These are phyloP conservation scores for Pseudomyrmex gracilis DNA, from an alignment of 1,140 invertebrate genomes.

Conservation along the genomic window DNA sequence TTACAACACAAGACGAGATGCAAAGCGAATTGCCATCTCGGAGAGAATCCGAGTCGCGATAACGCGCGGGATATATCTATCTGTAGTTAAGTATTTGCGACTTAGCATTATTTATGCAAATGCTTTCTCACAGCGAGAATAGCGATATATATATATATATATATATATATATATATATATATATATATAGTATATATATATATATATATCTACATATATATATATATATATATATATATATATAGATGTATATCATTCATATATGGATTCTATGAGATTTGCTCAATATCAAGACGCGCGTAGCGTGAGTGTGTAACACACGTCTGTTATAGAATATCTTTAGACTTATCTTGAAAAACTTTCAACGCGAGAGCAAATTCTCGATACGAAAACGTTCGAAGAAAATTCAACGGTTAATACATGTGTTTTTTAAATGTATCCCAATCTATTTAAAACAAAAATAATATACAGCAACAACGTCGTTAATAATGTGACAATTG, in stretches of 20 bases:
- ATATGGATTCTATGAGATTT: slow-evolving; percentile 14
- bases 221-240: too few species aligned
- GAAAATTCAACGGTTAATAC: background rate
- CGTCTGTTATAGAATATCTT: background rate
- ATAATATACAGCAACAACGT: too few species aligned
- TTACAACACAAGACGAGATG: slow-evolving; percentile 1
- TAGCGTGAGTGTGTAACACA: background rate
- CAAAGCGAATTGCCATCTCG: background rate
- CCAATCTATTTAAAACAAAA: background rate
- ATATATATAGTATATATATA: too few species aligned
- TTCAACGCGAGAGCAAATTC: background rate
- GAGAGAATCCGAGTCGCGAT: background rate
- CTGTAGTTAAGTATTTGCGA: slow-evolving; percentile 4
- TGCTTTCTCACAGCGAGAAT: background rate
- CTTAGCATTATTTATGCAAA: slow-evolving; percentile 13
- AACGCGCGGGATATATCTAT: background rate
- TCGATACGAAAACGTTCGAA: background rate
- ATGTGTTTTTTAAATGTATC: background rate
- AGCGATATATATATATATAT: background rate
- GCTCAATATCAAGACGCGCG: background rate
- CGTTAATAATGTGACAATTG: too few species aligned
- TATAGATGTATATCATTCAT: slow-evolving; percentile 9
- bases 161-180: background rate
- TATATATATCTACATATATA: too few species aligned
- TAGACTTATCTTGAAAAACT: background rate